These are phyloP conservation scores for Elephas maximus DNA, from an alignment of 2,113 vertebrate species.

Conservation along the genomic window DNA sequence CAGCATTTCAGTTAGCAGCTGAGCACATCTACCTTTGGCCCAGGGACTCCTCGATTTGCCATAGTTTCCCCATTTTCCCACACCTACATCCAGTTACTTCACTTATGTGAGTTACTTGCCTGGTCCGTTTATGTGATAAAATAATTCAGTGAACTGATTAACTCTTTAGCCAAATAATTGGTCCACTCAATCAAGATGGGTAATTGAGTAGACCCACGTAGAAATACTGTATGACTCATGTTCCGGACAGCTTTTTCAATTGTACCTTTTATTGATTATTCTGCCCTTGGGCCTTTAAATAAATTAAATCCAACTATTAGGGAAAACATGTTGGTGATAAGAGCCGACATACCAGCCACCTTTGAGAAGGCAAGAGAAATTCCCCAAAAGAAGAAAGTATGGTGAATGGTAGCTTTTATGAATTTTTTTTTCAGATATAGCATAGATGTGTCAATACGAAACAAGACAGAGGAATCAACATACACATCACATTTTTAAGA, in stretches of 20 bases:
- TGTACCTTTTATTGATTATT: constrained; percentile 63
- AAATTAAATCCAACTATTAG: constrained; percentile 59
- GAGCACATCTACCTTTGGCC: too few species aligned
- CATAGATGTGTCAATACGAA: background rate
- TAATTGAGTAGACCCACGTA: constrained; percentile 51
- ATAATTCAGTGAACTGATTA: constrained; percentile 64
- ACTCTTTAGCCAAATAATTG: constrained; percentile 55
- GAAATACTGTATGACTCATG: constrained; percentile 62
- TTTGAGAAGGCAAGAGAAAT: background rate
- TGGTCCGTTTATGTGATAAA: constrained; percentile 31
- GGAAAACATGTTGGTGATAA: constrained; percentile 41
- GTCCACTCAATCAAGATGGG: background rate
- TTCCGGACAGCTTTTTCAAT: constrained; percentile 31
- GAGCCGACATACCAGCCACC: background rate
- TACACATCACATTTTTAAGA: background rate
- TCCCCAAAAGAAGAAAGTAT: background rate
- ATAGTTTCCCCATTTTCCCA: background rate
- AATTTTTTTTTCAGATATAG: constrained; percentile 4
- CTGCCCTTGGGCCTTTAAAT: constrained; percentile 38
- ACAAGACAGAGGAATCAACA: background rate
- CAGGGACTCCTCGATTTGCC: too few species aligned
- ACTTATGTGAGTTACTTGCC: background rate
- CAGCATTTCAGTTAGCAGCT: too few species aligned
- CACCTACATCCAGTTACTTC: background rate
- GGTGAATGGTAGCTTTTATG: background rate